Conservation (phyloP, 2,888 invertebrate genomes). For the Thymelicus lineola region DNA sequence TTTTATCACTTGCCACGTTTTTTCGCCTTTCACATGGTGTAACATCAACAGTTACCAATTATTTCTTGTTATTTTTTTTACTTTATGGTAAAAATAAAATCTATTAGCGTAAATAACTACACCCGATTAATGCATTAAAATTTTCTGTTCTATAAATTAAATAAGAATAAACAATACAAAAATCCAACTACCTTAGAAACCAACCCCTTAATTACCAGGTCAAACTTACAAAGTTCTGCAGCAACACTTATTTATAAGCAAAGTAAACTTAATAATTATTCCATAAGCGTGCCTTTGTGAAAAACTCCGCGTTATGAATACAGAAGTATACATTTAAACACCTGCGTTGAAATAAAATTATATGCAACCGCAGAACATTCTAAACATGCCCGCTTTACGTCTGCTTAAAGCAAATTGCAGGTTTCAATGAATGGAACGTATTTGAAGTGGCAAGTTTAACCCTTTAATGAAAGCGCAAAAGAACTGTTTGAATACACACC, state of each 20-base stretch:
- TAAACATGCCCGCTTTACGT: constrained; percentile 25
- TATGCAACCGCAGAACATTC: constrained; percentile 32
- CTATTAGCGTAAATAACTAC: too few relatives aligned
- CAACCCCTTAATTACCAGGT: neutral
- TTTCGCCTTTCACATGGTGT: too few relatives aligned
- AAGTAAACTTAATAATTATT: neutral
- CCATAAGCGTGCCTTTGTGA: constrained; percentile 7
- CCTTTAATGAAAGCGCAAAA: constrained; percentile 35
- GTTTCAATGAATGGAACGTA: constrained; percentile 33
- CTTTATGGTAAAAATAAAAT: too few relatives aligned
- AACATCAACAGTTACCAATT: too few relatives aligned
- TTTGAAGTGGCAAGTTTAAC: constrained; percentile 31
- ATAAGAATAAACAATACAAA: too few relatives aligned
- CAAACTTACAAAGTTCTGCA: neutral
- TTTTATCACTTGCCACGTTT: too few relatives aligned
- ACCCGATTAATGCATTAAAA: too few relatives aligned
- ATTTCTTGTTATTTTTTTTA: too few relatives aligned
- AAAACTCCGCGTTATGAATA: constrained; percentile 8
- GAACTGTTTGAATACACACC: constrained; percentile 18
- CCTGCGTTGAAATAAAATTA: constrained; percentile 29
- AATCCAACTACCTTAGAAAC: too few relatives aligned
- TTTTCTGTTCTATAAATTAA: too few relatives aligned
- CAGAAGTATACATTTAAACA: constrained; percentile 23
- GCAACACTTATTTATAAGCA: constrained; percentile 7
- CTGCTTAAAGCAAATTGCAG: constrained; percentile 29